A percentile compares a stretch with the other conserved stretches of the same genome.
Evolutionary conservation across 2,113 vertebrate species (phyloP).

Genomic region (Lagopus muta): DNA sequence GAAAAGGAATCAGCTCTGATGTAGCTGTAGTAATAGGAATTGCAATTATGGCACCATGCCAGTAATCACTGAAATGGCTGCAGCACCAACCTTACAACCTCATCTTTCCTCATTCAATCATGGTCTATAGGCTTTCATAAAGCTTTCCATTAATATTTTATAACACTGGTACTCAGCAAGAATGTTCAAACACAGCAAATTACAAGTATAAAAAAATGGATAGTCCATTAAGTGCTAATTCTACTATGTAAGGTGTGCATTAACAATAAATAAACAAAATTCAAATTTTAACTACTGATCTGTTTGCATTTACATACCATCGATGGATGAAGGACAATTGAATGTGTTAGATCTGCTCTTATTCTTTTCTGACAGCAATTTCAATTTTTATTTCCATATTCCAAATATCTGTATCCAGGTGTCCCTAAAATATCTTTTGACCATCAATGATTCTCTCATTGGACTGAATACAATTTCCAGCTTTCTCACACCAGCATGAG

Average conservation of each 20-base stretch:
- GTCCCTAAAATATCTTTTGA: neutral
- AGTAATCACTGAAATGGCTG: conserved; percentile 1
- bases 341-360: neutral
- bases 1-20: neutral
- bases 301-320: neutral
- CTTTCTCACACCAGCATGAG: neutral
- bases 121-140: neutral
- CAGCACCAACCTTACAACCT: neutral
- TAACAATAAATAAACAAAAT: neutral
- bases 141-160: conserved; percentile 9
- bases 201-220: neutral
- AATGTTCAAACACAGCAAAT: conserved; percentile 12
- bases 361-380: neutral
- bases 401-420: neutral
- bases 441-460: rapidly evolving
- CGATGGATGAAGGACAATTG: neutral
- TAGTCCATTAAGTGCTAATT: neutral
- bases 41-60: neutral
- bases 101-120: neutral
- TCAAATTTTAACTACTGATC: neutral
- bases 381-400: neutral
- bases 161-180: neutral
- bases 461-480: neutral
- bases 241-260: neutral
- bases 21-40: neutral